Evolutionary conservation across 2,888 invertebrate species (phyloP), one percentile per base, ranked within the genome.

Genomic region (Eledone cirrhosa): DNA sequence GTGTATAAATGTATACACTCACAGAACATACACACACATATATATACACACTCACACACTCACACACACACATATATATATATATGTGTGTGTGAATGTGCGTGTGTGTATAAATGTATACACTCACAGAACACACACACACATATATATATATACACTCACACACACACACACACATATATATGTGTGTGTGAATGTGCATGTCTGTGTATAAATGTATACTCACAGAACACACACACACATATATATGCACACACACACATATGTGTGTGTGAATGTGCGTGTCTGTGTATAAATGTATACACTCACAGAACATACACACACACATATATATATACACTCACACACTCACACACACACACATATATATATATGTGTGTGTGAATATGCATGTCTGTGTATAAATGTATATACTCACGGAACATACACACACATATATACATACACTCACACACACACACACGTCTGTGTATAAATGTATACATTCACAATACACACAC

Each of bases 201-300:
- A 59, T 59, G n/a, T 59, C 19, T 59, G 59, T 59, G n/a, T 59
- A 59, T 59, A 59, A n/a, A n/a, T n/a, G n/a, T n/a, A n/a, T n/a
- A n/a, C n/a, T n/a, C n/a, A n/a, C n/a, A n/a, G n/a, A n/a, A 59
- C n/a, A 59, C n/a, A 59, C n/a, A 8, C n/a, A 8, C n/a, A 59
- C n/a, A 59, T 59, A 59, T 59, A 8, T 59, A 59, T 59, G 11
- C n/a, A 59, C 3, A 59, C n/a, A 59, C n/a, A 59, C n/a, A 59
- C n/a, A 59, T 59, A 59, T 8, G 11, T 5, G n/a, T 59, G n/a
- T 59, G n/a, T 59, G 11, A n/a, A 59, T 59, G n/a, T 59, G n/a
- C n/a, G 11, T 59, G n/a, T 8, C 19, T 8, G n/a, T 8, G n/a
- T 8, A 59, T 8, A 8, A 4, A 59, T 8, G n/a, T 8, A 8